Percentiles rank a stretch among this genome's conserved stretches.
Evolutionary conservation across 2,888 invertebrate species (phyloP).

Genomic region (Zaprionus lineosus): DNA sequence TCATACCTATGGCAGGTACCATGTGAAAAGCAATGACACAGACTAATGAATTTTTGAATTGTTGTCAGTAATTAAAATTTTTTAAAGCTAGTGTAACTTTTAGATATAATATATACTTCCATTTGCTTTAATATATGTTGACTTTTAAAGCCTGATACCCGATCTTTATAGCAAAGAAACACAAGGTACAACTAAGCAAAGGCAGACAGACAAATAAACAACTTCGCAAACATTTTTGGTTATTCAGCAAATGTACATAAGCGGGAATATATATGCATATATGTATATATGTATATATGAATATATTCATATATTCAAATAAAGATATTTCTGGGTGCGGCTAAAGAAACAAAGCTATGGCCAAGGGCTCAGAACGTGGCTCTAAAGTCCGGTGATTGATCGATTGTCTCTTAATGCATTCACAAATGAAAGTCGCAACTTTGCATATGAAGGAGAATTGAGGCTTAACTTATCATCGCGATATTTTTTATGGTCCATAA

Average conservation of each 20-base stretch:
- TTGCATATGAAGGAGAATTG: not conserved
- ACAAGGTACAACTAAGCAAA: constrained; percentile 11
- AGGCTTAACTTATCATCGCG: not conserved
- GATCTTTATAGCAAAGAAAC: too few species aligned
- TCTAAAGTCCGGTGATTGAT: constrained; percentile 22
- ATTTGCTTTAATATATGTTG: too few species aligned
- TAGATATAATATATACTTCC: too few species aligned
- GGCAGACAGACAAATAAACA: constrained; percentile 7
- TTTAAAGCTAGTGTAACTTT: too few species aligned
- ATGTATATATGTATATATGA: constrained; percentile 19
- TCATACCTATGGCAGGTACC: too few species aligned
- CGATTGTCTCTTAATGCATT: constrained; percentile 17
- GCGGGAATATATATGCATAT: not conserved
- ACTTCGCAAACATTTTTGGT: constrained; percentile 9
- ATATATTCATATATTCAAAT: constrained; percentile 32
- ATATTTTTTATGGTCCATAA: not conserved
- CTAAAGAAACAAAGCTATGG: not conserved
- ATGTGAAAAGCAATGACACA: too few species aligned
- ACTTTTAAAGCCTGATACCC: too few species aligned
- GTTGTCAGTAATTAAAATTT: too few species aligned
- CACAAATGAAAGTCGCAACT: constrained; percentile 25
- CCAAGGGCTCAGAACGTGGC: constrained; percentile 20
- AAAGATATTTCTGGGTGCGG: constrained; percentile 27
- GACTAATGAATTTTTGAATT: too few species aligned
- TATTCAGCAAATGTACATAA: constrained; percentile 42